These are phyloP conservation scores for Lagopus leucura DNA, from an alignment of 2,113 vertebrate species.

Conservation along the genomic window DNA sequence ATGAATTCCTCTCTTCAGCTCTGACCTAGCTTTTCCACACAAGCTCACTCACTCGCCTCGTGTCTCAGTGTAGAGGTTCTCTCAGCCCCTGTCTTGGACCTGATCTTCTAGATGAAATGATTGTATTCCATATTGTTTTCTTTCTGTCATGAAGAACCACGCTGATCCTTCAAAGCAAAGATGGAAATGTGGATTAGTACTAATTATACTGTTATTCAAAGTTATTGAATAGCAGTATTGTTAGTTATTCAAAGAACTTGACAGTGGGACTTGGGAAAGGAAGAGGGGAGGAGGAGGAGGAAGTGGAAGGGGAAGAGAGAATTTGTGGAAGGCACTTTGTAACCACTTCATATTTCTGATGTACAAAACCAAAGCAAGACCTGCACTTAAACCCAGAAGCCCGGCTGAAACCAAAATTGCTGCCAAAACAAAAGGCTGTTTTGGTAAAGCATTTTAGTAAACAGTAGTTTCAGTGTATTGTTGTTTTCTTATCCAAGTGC, in stretches of 20 bases:
- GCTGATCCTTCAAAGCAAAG: neutral
- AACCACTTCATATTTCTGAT: neutral
- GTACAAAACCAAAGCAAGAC: neutral
- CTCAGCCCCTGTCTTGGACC: neutral
- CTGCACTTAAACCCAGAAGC: neutral
- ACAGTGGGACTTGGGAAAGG: neutral
- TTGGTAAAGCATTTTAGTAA: neutral
- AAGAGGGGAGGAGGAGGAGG: neutral
- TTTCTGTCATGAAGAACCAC: neutral
- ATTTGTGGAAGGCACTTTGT: neutral
- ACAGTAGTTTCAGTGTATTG: neutral
- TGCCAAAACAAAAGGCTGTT: neutral
- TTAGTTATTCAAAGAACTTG: neutral
- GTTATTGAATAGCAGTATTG: too few relatives aligned
- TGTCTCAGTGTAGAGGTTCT: neutral
- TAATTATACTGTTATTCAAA: neutral
- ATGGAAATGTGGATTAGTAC: neutral
- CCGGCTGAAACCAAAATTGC: neutral
- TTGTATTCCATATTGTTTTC: neutral
- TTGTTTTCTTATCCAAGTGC: neutral
- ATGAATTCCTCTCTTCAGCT: neutral
- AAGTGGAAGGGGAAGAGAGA: neutral
- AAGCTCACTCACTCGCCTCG: neutral
- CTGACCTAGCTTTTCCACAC: neutral
- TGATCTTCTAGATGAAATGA: neutral